These are phyloP conservation scores for Argyresthia goedartella DNA, from an alignment of 2,888 invertebrate species.

Conservation along the genomic window DNA sequence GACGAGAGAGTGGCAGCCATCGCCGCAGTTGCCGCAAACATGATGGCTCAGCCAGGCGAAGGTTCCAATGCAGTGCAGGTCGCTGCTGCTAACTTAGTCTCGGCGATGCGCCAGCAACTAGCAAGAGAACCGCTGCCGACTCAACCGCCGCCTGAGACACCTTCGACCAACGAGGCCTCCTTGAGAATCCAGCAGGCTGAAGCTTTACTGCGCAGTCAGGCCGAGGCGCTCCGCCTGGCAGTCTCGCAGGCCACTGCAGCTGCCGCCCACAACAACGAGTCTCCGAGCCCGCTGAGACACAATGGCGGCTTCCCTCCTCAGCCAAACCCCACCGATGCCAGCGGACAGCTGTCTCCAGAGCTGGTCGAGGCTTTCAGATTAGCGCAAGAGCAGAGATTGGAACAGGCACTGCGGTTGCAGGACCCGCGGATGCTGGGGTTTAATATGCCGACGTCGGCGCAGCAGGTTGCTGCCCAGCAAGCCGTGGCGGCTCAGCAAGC, in stretches of 20 bases:
- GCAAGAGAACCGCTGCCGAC: constrained; percentile 63
- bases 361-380: constrained; percentile 78
- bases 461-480: constrained; percentile 34
- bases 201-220: constrained; percentile 85
- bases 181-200: constrained; percentile 84
- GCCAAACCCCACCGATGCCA: constrained; percentile 38
- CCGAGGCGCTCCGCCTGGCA: constrained; percentile 86
- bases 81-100: constrained; percentile 81
- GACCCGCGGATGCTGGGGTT: constrained; percentile 86
- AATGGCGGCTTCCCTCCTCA: constrained; percentile 60
- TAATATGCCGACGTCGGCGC: constrained; percentile 61
- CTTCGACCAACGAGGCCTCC: constrained; percentile 83
- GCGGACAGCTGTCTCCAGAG: constrained; percentile 76
- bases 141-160: constrained; percentile 81
- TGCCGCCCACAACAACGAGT: constrained; percentile 51
- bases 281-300: constrained; percentile 53
- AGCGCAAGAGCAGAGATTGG: constrained; percentile 83
- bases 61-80: constrained; percentile 78
- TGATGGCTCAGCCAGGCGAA: constrained; percentile 73
- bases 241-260: constrained; percentile 75
- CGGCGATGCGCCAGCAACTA: constrained; percentile 78
- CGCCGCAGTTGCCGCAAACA: constrained; percentile 74
- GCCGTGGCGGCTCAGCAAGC: constrained; percentile 19
- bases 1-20: constrained; percentile 80
- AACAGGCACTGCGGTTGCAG: constrained; percentile 86